Base-by-base conservation (phyloP, 2,797 vertebrate species). In the Sparidentex hasta region DNA sequence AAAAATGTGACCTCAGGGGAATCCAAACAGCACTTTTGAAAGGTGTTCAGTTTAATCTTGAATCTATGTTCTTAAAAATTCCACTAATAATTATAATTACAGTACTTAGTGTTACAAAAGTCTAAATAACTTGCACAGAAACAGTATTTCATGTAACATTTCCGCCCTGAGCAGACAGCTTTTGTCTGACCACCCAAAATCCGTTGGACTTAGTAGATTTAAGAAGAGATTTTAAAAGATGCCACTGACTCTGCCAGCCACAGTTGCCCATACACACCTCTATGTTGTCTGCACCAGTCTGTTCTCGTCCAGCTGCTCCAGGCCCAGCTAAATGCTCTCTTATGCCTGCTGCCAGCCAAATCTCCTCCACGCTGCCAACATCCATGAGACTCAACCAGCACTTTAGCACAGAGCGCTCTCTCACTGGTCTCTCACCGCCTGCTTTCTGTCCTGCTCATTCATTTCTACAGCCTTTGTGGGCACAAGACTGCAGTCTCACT, bases 351-450 rank as follows among this genome's bases (percentile, higher is more conserved):
- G 76, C 87, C 84, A 70, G 81, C 76, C 81, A 83, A 80, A 84
- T 81, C 86, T 87, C 76, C 76, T 72, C 65, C 71, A 71, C 57
- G 1, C 82, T 88, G 90, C 84, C 90, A 91, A 83, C 74, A 83
- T 82, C 81, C 83, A 74, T 59, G 65, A 76, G 76, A 29, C 79
- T 87, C 65, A 52, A 44, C 71, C 41, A 11, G 68, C 80, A 17
- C 69, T 72, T 61, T 20, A 84, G 65, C 69, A 90, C 80, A 87
- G 78, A 85, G 81, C 65, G 0, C 83, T 80, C 74, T 83, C 80
- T 92, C 66, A 74, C 69, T 78, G 74, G 63, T 47, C 74, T 70
- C 68, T 65, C 58, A 48, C 78, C 54, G 68, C 76, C 83, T 83
- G 85, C 74, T 81, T 59, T 61, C 84, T 86, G 72, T 85, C 72